Percentiles rank a stretch among this genome's conserved stretches.
These are phyloP conservation scores for Platanista minor DNA, from an alignment of 2,113 vertebrate species.

Conservation along the genomic window DNA sequence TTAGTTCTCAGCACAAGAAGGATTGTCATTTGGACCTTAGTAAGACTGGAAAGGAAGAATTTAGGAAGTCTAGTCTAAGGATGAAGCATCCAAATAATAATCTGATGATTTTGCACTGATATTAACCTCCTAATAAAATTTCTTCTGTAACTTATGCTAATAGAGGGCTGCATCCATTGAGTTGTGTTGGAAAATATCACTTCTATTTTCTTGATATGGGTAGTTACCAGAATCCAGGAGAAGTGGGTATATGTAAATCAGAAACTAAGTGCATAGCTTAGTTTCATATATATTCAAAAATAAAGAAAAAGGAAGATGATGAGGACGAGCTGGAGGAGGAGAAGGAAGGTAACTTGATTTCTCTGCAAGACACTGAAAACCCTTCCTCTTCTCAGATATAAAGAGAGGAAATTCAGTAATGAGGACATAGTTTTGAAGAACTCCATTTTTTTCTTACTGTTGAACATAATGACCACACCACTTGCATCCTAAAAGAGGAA, in stretches of 20 bases:
- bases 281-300: background rate
- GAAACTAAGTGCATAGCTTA: background rate
- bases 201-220: background rate
- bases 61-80: background rate
- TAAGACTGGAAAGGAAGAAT: background rate
- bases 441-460: background rate
- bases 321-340: background rate
- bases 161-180: background rate
- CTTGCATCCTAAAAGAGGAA: background rate
- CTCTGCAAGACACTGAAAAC: background rate
- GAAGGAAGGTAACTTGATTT: background rate
- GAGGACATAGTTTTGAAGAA: background rate
- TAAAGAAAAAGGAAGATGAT: background rate
- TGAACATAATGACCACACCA: background rate
- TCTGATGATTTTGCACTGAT: background rate
- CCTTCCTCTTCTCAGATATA: background rate
- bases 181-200: background rate
- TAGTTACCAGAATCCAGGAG: background rate
- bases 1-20: background rate
- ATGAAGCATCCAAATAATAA: background rate
- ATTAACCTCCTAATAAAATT: background rate
- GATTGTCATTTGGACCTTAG: background rate
- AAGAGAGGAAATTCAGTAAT: background rate
- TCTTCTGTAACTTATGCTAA: background rate
- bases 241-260: background rate